Percentiles rank a stretch among this genome's conserved stretches.
These are phyloP conservation scores for Dufourea novaeangliae DNA, from an alignment of 1,140 invertebrate genomes.

Conservation along the genomic window DNA sequence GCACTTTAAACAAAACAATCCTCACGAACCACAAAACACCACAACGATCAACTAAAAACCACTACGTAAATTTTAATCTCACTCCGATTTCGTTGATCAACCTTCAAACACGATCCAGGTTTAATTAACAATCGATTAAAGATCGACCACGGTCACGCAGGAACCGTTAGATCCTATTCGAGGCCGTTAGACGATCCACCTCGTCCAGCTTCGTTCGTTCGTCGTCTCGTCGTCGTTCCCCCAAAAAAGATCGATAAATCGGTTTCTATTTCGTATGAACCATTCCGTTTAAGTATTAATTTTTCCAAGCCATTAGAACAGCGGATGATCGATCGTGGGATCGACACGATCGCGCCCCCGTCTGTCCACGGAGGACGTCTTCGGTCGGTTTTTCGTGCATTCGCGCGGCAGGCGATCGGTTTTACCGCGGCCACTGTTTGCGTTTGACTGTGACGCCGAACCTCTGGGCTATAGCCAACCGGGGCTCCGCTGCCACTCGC, in stretches of 20 bases:
- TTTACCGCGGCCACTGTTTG: constrained; percentile 62
- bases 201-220: constrained; percentile 12
- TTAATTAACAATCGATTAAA: not conserved
- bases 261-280: no score
- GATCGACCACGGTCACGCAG: not conserved
- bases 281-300: no score
- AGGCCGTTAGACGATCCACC: not conserved
- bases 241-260: constrained; percentile 22
- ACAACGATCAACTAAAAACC: not conserved
- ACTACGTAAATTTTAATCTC: not conserved
- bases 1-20: not conserved
- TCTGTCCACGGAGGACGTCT: not conserved
- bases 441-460: constrained; percentile 66
- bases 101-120: not conserved
- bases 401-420: constrained; percentile 49
- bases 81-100: no score
- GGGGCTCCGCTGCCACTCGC: constrained; percentile 51
- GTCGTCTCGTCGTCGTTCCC: constrained; percentile 18
- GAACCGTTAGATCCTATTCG: not conserved
- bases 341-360: constrained; percentile 2
- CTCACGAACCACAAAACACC: not conserved
- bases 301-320: not conserved
- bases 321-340: constrained; percentile 18
- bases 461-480: constrained; percentile 53
- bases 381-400: constrained; percentile 37